Conservation (phyloP, 2,113 vertebrate species). For the Engystomops pustulosus region DNA sequence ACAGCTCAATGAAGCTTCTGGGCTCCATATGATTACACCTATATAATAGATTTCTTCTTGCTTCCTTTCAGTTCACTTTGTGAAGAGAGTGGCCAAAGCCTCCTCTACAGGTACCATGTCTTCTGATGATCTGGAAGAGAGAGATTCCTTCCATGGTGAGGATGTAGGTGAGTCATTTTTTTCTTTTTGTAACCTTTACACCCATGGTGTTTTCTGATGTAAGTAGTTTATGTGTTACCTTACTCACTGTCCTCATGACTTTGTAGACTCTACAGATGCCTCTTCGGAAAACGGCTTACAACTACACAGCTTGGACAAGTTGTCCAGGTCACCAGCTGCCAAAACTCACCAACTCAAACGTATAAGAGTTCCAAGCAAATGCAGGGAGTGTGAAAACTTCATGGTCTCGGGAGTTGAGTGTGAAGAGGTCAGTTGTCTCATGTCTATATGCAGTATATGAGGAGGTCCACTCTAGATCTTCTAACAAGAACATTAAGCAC, state of each 20-base stretch:
- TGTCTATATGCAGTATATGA: neutral
- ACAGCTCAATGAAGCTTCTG: neutral
- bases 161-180: slow-evolving; percentile 71
- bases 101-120: slow-evolving; percentile 80
- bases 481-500: neutral
- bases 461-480: neutral
- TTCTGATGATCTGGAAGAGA: slow-evolving; percentile 87
- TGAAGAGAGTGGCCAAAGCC: slow-evolving; percentile 74
- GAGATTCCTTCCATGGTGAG: slow-evolving; percentile 72
- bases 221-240: too few species aligned
- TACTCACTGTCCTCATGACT: neutral
- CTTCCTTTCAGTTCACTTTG: slow-evolving; percentile 62
- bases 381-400: slow-evolving; percentile 90
- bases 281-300: slow-evolving; percentile 68
- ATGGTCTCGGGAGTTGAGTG: slow-evolving; percentile 91
- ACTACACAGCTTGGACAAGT: slow-evolving; percentile 67
- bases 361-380: slow-evolving; percentile 86
- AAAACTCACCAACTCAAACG: slow-evolving; percentile 84
- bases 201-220: neutral
- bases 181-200: neutral
- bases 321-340: slow-evolving; percentile 77
- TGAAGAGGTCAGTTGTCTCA: slow-evolving; percentile 80
- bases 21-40: neutral
- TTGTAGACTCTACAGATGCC: slow-evolving; percentile 74
- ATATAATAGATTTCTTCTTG: neutral